Conservation (phyloP, 2,113 vertebrate species). For the Thinocorus orbignyianus region DNA sequence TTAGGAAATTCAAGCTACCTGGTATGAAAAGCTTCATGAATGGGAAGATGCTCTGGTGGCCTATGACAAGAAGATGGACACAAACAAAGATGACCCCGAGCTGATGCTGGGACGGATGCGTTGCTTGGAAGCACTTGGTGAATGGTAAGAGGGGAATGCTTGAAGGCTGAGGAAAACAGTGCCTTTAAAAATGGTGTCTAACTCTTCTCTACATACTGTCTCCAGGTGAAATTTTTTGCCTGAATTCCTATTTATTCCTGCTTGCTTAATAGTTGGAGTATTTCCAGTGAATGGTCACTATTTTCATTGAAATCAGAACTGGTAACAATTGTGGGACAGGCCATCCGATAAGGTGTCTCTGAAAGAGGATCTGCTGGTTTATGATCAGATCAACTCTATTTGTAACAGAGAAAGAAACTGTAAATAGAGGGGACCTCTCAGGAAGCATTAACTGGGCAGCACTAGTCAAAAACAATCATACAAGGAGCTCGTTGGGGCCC, state of each 20-base stretch:
- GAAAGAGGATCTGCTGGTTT: background rate
- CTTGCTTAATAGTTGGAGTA: background rate
- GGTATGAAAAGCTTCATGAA: constrained; percentile 98
- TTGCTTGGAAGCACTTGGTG: constrained; percentile 94
- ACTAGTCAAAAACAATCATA: background rate
- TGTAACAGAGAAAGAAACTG: background rate
- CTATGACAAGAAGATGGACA: constrained; percentile 97
- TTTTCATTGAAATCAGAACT: background rate
- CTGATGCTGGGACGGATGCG: constrained; percentile 96
- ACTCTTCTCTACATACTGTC: background rate
- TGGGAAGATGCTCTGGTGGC: constrained; percentile 97
- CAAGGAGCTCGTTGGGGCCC: background rate
- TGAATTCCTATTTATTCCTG: background rate
- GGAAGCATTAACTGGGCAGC: background rate
- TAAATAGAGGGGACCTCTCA: background rate
- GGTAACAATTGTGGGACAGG: background rate
- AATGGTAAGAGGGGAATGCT: constrained; percentile 83
- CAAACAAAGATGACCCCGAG: constrained; percentile 96
- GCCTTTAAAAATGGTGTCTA: background rate
- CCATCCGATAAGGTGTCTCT: background rate
- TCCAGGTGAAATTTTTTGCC: background rate
- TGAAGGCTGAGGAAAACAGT: background rate
- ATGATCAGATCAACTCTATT: background rate
- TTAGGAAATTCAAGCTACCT: constrained; percentile 98
- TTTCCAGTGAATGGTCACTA: background rate